Evolutionary conservation across 2,888 invertebrate species (phyloP), one percentile per base, ranked within the genome.

Genomic region (Pseudoips prasinana): DNA sequence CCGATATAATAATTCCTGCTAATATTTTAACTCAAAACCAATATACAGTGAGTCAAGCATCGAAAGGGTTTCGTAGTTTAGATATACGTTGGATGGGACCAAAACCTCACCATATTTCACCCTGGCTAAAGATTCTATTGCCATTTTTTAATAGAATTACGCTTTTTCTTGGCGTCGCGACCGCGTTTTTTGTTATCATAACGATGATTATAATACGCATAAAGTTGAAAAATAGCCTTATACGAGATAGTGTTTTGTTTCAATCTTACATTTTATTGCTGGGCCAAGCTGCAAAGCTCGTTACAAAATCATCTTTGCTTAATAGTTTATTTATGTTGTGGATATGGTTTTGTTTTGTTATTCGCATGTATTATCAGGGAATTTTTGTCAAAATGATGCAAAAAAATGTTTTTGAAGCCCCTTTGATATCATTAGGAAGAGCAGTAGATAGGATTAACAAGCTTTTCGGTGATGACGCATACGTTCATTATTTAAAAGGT

Each of bases 21-120:
- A 49, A 58, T 3, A 25, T 69, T 5, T 32, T 73, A 4, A 69
- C 39, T 25, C n/a, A 36, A 1, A 40, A 39, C 10, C 60, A 71
- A 38, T 69, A 68, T 35, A 23, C 43, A 1, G 42, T 48, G 8
- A 50, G 64, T 1, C 70, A 72, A 37, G 45, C 60, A 10, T 64
- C 74, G 3, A 56, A 62, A 19, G 45, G 64, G 5, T 65, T 59
- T 20, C 45, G 60, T 27, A 50, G 50, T 5, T 17, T 61, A 1
- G 49, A 64, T 7, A 29, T 73, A 0, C 49, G 58, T n/a, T 77
- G 80, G 79, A 64, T 64, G 36, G 65, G 66, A 25, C 79, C 78
- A 2, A 57, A 46, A 1, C 65, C 58, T 18, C 60, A 60, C 0
- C 65, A 70, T 57, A 59, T 71, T 8, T 50, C 63, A 24, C 42